Evolutionary conservation across 2,888 invertebrate species (phyloP), one percentile per base, ranked within the genome.

Genomic region (Chrysomela aeneicollis): DNA sequence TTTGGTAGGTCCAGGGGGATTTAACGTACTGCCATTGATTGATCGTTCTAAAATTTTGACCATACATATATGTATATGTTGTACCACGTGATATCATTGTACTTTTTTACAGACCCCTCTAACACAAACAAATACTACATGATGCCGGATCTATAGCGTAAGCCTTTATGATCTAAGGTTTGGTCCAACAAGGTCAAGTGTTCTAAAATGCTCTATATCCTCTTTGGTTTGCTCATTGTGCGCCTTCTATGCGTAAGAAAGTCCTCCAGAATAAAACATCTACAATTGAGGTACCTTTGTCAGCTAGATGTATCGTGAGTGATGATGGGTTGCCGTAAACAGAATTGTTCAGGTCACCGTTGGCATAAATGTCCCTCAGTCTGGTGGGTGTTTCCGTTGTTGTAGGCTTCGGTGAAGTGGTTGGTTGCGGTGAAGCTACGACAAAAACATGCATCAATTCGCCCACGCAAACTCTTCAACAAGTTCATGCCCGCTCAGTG

Each of bases 401-500:
- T 67, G 89, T 88, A 52, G 92, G 91, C 77, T 88, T 89, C 63
- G 92, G 90, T 71, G 91, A 89, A 58, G 93, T 93, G 63, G 92
- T 92, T 55, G 93, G 93, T 60, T 93, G 92, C 72, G 89, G 88
- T 35, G 93, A 92, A 76, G 90, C 93, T 93, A 83, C 79, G 81
- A 82, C 79, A 82, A 80, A 80, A 77, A 77, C 72, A 77, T 73
- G 72, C 73, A 74, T 65, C 59, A 65, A 69, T 62, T 61, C 58
- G 63, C 63, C 66, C 30, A 26, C 10, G 46, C 46, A 57, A 49
- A 49, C 19, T 49, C 19, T 19, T 49, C 49, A 19, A 22, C 49
- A 42, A n/a, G 42, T 35, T 9, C 32, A 35, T 35, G 32, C 32
- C 32, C 32, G 5, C 32, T 35, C 32, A n/a, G n/a, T n/a, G n/a